Evolutionary conservation across 1,140 invertebrate genomes (phyloP), one percentile per base, ranked within the genome.

Genomic region (Drosophila asahinai): DNA sequence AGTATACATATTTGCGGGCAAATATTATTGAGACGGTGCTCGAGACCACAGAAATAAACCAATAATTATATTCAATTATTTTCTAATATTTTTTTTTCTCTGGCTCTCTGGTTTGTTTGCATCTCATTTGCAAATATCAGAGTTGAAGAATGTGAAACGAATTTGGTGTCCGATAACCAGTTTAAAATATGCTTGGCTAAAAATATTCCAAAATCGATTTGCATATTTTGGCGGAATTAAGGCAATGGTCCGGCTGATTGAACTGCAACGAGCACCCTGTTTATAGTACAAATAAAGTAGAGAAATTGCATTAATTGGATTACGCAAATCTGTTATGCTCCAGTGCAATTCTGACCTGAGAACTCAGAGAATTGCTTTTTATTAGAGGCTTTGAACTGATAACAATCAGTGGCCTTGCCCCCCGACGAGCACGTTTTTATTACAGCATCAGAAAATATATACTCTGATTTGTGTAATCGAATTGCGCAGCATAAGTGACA

Each of bases 121-220:
- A 68, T 68, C 25, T 86, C 48, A 80, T 80, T 65, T 61, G 54
- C 54, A 86, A 86, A 86, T 86, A 86, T 83, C 83, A 86, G 86
- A 86, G 83, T 87, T 83, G 67, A 86, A 70, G 58, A 73, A 86
- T 82, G 83, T 49, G 70, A 73, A 82, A 68, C 55, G 30, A 68
- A 52, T 47, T 8, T 15, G n/a, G n/a, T 38, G 51, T 25, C 30
- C 9, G n/a, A 19, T 48, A 67, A 86, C 83, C 79, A 64, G 83
- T 86, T 77, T 71, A 42, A 71, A 86, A 76, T 86, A 82, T 63
- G 65, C 58, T 57, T 75, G 17, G 22, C 42, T 25, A 54, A 78
- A 72, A 78, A 72, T 14, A 65, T 86, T 72, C 74, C 57, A 45
- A 36, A 30, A 25, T 30, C 14, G 25, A 79, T 86, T 86, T 49